A percentile compares a stretch with the other conserved stretches of the same genome.
Conservation (phyloP, 2,888 invertebrate species). For the Campopleginae sp. region DNA sequence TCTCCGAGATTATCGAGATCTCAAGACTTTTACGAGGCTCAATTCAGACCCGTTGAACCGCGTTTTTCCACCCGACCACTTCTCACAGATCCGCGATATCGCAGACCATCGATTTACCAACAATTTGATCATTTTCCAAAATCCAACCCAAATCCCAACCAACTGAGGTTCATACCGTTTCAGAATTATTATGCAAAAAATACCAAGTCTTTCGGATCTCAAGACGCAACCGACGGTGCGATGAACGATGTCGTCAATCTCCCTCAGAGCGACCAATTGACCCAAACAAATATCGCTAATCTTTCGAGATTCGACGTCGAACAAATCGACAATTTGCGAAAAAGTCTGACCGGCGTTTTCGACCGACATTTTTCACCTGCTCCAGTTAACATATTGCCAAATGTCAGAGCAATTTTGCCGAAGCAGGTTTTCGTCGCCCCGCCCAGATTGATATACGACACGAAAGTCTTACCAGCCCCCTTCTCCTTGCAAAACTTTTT, state of each 20-base stretch:
- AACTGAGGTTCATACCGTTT: constrained; percentile 60
- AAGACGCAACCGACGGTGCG: not conserved
- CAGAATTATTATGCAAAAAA: constrained; percentile 29
- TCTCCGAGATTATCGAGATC: not conserved
- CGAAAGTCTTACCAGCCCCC: constrained; percentile 69
- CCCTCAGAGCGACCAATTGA: not conserved
- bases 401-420: constrained; percentile 69
- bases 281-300: constrained; percentile 26
- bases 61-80: not conserved
- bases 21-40: not conserved
- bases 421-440: constrained; percentile 69
- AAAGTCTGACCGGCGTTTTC: constrained; percentile 65
- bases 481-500: constrained; percentile 54
- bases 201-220: not conserved
- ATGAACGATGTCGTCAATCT: constrained; percentile 17
- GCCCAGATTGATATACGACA: constrained; percentile 72
- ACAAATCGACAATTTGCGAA: constrained; percentile 58
- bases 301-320: constrained; percentile 50
- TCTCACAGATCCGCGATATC: constrained; percentile 25
- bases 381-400: constrained; percentile 51
- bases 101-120: constrained; percentile 7
- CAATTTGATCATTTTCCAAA: not conserved
- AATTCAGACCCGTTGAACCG: not conserved
- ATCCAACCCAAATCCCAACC: constrained; percentile 17
- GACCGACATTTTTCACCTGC: constrained; percentile 38